phyloP scores from a whole-genome alignment of 1,140 invertebrate species.

The Cryptotermes secundus region DNA sequence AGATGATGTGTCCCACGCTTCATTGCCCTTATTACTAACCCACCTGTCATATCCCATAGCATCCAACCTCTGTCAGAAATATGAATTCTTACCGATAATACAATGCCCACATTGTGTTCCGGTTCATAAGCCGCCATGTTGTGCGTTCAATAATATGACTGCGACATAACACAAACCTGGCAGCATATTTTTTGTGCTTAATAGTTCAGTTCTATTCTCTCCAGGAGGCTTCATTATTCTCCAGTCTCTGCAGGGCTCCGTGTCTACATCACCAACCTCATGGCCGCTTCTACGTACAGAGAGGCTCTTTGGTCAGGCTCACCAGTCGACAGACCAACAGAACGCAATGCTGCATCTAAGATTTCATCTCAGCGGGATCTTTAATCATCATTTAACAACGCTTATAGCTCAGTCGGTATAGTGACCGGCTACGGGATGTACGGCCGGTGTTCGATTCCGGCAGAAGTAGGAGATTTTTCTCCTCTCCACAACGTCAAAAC shows the following conservation, averaged over 20 bases:
- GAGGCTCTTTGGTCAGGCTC: no score
- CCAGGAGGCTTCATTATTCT: neutral
- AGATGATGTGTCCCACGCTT: neutral
- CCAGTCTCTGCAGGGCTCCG: neutral
- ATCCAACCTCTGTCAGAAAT: neutral
- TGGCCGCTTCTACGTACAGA: neutral
- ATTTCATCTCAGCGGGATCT: no score
- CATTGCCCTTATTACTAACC: neutral
- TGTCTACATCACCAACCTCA: no score
- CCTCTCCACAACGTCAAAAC: no score
- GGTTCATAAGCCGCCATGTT: neutral
- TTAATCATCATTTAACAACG: no score
- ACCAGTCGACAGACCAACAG: no score
- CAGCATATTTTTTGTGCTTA: neutral
- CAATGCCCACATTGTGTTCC: neutral
- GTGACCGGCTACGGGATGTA: no score
- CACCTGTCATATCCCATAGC: conserved; percentile 3
- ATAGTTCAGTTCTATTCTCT: neutral
- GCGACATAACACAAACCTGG: neutral
- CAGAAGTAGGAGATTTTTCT: no score
- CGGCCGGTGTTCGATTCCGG: no score
- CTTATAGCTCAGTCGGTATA: no score
- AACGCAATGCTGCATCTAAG: no score
- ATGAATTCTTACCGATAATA: neutral
- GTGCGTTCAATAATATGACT: neutral